Evolutionary conservation across 2,113 vertebrate genomes (phyloP), one percentile per base, ranked within the genome.

Genomic region (Ctenomys sociabilis): DNA sequence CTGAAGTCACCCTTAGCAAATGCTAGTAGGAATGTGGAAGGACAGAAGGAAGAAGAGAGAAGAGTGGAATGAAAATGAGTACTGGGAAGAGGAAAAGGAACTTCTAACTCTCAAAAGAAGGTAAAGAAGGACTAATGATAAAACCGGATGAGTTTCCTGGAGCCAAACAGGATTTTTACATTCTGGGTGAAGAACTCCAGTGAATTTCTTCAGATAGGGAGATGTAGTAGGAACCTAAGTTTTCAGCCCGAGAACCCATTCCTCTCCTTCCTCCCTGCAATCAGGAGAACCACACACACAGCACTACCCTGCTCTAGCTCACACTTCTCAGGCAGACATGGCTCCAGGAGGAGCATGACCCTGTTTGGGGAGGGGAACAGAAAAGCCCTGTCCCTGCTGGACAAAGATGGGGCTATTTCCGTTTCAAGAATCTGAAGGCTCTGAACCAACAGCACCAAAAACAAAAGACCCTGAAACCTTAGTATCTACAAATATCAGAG

Each of bases 121-220:
- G 32, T 63, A 17, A 59, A 70, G 54, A 32, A 16, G 14, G 32
- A 32, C 1, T 26, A 26, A 1, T 24, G 21, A 95, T 73, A 3
- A 85, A 54, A 14, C 12, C 37, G 24, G 54, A 90, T 10, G 3
- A 7, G 28, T 7, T 7, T 8, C 45, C 88, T 52, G 30, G 35
- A 37, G 14, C 26, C 7, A 35, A 52, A 40, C 0, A 0, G 52
- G 40, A 9, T 24, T 49, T 37, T 49, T 17, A 61, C 45, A 3
- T n/a, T 7, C 6, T 35, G 13, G 26, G 22, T 2, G 17, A 83
- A 95, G 81, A 77, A 77, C 21, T 43, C 52, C 3, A 21, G 21
- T 77, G 49, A 8, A 35, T 37, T 66, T 32, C 70, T 57, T 54
- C 72, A 63, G 49, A 12, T 26, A 24, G 0, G 10, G 59, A 85